Base-by-base conservation (phyloP, 2,888 invertebrate genomes). In the Aphidius colemani region DNA sequence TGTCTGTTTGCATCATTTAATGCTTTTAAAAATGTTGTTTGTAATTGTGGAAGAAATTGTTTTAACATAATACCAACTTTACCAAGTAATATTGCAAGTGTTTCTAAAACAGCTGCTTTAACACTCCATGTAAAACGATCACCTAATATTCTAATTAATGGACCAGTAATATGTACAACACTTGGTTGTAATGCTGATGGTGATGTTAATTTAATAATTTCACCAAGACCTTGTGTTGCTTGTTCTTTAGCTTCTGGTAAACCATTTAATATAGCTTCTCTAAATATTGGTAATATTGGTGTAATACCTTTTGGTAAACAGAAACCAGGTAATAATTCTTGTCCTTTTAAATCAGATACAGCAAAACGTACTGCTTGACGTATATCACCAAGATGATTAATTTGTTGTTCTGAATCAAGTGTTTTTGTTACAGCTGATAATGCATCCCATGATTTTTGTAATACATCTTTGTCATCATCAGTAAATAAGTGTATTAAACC, bases 21-120 rank as follows among this genome's bases (percentile, higher is more conserved):
- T 5, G 98, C 94, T 84, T 98, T 98, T 60, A 98, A 87, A 85
- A 99, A 98, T 13, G 98, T 98, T 2, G 98, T 98, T 86, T 98
- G 98, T 48, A 99, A 88, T 84, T 99, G 99, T 2, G 99, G 98
- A 75, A 98, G 86, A 85, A 99, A 99, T 81, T 98, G 98, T 83
- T 97, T 97, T 82, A 99, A 84, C 90, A 96, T 92, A 46, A 91
- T 88, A 53, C 96, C 96, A 68, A 97, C 96, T 88, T 98, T 98
- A 44, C 90, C 90, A 8, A 99, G 85, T n/a, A 99, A 85, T 67
- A 93, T 88, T 0, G 96, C 95, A 39, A 99, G 85, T 0, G 97
- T 96, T 81, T 98, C 96, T 40, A 99, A 85, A 44, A 99, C 96
- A 43, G 98, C 96, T 0, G 96, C 95, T 83, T 98, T 98, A 1